phyloP scores from a whole-genome alignment of 1,140 invertebrate species.

The Drosophila repletoides region DNA sequence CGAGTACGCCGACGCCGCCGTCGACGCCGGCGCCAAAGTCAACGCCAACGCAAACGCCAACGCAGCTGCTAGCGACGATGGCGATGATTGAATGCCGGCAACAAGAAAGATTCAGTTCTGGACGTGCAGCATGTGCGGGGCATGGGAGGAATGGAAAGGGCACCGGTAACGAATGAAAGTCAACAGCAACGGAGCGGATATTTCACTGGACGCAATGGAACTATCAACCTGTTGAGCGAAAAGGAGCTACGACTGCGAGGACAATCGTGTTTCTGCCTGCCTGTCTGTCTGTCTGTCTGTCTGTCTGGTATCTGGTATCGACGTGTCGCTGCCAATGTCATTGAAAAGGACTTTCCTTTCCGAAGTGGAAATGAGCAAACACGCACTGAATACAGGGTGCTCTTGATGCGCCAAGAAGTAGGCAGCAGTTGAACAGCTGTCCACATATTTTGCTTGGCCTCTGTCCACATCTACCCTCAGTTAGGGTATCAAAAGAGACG shows the following conservation, averaged over 20 bases:
- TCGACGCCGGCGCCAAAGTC: background rate
- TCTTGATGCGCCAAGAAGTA: constrained; percentile 18
- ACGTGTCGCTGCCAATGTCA: constrained; percentile 56
- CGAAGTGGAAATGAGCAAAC: constrained; percentile 43
- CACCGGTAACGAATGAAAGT: background rate
- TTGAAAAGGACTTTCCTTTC: constrained; percentile 57
- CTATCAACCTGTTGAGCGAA: constrained; percentile 59
- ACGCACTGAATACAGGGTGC: constrained; percentile 1
- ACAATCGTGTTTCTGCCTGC: too few relatives aligned
- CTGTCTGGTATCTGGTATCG: background rate
- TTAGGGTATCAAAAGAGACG: too few relatives aligned
- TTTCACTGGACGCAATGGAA: constrained; percentile 42
- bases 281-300: background rate
- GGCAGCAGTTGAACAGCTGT: constrained; percentile 12
- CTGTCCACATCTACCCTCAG: background rate
- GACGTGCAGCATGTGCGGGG: background rate
- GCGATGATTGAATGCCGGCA: constrained; percentile 20
- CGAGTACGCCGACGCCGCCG: background rate
- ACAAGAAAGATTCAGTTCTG: too few relatives aligned
- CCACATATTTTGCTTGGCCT: background rate
- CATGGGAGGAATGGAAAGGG: background rate
- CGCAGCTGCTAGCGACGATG: background rate
- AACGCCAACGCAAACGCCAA: background rate
- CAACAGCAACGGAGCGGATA: constrained; percentile 21
- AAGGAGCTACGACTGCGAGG: too few relatives aligned